Percentiles rank a stretch among this genome's conserved stretches.
phyloP scores from a whole-genome alignment of 2,113 vertebrate species.

The Dolichallabes microphthalmus region DNA sequence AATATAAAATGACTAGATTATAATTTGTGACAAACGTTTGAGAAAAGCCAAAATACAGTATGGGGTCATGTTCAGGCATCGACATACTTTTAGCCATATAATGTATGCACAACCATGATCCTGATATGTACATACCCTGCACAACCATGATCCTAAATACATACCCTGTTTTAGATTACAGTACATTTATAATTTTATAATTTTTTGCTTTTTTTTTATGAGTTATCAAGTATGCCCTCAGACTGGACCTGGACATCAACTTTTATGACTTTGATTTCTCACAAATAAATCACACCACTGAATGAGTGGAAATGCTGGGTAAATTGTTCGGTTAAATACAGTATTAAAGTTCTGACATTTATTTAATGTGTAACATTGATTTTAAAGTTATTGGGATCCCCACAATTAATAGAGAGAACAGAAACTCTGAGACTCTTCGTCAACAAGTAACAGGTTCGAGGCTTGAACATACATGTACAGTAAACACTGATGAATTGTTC shows the following conservation, averaged over 20 bases:
- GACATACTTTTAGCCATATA: not conserved
- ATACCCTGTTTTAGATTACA: not conserved
- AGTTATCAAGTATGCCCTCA: not conserved
- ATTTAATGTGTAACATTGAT: not conserved
- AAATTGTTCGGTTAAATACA: not conserved
- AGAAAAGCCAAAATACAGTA: not conserved
- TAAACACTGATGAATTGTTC: not conserved
- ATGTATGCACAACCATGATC: not conserved
- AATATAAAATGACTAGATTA: not conserved
- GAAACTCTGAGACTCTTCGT: not conserved
- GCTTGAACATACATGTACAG: not conserved
- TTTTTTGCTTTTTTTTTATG: not conserved
- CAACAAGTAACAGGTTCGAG: not conserved
- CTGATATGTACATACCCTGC: not conserved
- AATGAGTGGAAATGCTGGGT: not conserved
- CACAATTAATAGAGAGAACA: not conserved
- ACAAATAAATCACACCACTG: not conserved
- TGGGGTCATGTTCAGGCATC: not conserved
- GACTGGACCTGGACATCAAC: not conserved
- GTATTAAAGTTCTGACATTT: not conserved
- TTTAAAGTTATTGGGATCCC: not conserved
- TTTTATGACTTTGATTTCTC: not conserved
- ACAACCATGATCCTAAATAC: not conserved
- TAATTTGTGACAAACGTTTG: not conserved
- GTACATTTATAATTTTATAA: not conserved